These are phyloP conservation scores for Thaumatotibia leucotreta DNA, from an alignment of 1,140 invertebrate genomes.

Conservation along the genomic window DNA sequence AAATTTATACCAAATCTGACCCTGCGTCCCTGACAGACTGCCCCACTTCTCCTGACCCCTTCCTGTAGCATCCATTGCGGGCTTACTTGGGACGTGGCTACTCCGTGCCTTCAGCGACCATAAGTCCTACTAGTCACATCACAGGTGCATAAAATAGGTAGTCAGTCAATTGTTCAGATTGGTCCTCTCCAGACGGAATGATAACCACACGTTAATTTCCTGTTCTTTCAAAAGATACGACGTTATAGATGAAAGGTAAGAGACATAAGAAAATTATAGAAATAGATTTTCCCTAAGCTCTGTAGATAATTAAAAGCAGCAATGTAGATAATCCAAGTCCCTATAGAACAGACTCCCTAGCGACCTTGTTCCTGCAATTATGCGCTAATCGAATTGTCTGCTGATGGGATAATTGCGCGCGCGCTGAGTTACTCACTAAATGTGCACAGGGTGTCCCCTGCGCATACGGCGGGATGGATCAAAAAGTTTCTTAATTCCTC, in stretches of 20 bases:
- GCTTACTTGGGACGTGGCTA: not conserved
- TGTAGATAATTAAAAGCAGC: not conserved
- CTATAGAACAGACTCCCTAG: not conserved
- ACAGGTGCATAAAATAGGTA: no score
- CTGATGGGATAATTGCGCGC: constrained; percentile 66
- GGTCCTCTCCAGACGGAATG: no score
- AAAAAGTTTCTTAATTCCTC: no score
- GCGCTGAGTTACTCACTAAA: constrained; percentile 26
- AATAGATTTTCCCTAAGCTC: no score
- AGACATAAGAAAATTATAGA: no score
- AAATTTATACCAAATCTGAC: constrained; percentile 17
- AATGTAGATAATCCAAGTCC: not conserved
- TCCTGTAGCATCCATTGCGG: not conserved
- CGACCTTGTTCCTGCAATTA: constrained; percentile 55
- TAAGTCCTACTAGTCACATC: no score
- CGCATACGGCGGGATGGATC: no score
- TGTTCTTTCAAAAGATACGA: no score
- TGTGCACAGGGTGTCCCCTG: not conserved
- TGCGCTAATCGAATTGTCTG: constrained; percentile 70
- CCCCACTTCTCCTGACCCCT: not conserved
- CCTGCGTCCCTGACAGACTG: constrained; percentile 13
- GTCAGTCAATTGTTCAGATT: no score
- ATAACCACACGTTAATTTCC: no score
- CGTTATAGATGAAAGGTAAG: no score
- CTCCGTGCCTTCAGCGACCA: no score